A percentile compares a stretch with the other conserved stretches of the same genome.
Conservation (phyloP, 2,888 invertebrate genomes). For the Ceramica pisi region DNA sequence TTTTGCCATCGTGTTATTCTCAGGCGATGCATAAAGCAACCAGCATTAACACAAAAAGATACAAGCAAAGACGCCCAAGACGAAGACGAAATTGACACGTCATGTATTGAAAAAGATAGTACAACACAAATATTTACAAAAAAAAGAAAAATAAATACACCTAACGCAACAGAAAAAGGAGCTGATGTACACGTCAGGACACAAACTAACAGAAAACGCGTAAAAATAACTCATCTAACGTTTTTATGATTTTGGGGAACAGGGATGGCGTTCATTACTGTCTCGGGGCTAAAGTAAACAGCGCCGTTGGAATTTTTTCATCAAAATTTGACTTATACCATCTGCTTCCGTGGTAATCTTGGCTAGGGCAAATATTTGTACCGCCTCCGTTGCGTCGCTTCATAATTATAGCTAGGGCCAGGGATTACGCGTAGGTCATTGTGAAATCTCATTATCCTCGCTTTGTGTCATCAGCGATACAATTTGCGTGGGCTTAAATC, state of each 20-base stretch:
- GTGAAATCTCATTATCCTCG: constrained; percentile 65
- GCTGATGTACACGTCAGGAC: constrained; percentile 37
- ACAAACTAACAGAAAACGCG: constrained; percentile 66
- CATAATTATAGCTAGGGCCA: constrained; percentile 71
- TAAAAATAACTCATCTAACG: constrained; percentile 72
- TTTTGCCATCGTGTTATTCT: constrained; percentile 4
- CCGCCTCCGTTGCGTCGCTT: constrained; percentile 64
- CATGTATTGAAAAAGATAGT: constrained; percentile 20
- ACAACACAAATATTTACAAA: constrained; percentile 33
- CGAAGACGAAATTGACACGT: constrained; percentile 25
- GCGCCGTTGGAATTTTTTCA: constrained; percentile 80
- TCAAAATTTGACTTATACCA: constrained; percentile 86
- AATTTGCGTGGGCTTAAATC: constrained; percentile 55
- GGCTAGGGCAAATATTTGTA: constrained; percentile 83
- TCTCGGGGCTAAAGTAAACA: constrained; percentile 78
- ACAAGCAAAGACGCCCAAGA: constrained; percentile 20
- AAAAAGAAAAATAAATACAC: constrained; percentile 42
- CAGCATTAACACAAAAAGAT: constrained; percentile 1
- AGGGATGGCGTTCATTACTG: constrained; percentile 76
- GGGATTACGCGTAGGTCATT: constrained; percentile 55
- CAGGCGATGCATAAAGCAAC: constrained; percentile 10
- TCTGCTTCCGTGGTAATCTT: constrained; percentile 82
- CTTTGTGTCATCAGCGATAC: constrained; percentile 59
- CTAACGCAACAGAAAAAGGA: constrained; percentile 36
- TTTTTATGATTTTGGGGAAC: constrained; percentile 71